Evolutionary conservation across 2,797 vertebrate species (phyloP).

Genomic region (Sphenopsis melanotis): DNA sequence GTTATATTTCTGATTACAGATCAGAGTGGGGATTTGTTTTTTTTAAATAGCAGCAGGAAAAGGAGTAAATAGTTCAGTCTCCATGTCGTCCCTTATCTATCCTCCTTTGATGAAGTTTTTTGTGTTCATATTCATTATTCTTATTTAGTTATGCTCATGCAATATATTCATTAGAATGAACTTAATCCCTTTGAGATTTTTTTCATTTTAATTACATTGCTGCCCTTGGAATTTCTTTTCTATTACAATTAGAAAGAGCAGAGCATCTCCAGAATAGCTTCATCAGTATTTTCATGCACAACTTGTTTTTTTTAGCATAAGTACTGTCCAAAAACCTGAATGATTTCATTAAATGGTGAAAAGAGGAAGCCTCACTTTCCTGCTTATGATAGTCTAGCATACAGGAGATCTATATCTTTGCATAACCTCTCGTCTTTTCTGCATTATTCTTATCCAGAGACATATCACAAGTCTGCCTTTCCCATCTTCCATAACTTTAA

Average conservation of each 20-base stretch:
- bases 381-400: background rate
- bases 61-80: background rate
- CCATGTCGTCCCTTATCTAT: background rate
- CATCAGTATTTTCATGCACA: background rate
- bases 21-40: background rate
- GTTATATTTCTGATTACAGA: background rate
- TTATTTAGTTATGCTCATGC: background rate
- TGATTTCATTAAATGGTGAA: background rate
- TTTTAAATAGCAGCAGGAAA: background rate
- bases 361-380: background rate
- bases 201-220: slow-evolving; percentile 12
- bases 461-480: background rate
- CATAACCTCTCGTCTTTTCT: background rate
- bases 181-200: background rate
- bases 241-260: background rate
- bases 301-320: background rate
- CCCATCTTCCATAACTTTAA: background rate
- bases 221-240: background rate
- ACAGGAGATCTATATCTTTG: background rate
- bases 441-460: background rate
- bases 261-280: background rate
- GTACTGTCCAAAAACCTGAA: background rate
- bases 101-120: background rate
- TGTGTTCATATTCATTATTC: background rate
- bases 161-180: background rate